Evolutionary conservation across 37 sponge, comb jelly and placozoan genomes (phyloP), one percentile per base, ranked within the genome.

Genomic region (Ephydatia muelleri): DNA sequence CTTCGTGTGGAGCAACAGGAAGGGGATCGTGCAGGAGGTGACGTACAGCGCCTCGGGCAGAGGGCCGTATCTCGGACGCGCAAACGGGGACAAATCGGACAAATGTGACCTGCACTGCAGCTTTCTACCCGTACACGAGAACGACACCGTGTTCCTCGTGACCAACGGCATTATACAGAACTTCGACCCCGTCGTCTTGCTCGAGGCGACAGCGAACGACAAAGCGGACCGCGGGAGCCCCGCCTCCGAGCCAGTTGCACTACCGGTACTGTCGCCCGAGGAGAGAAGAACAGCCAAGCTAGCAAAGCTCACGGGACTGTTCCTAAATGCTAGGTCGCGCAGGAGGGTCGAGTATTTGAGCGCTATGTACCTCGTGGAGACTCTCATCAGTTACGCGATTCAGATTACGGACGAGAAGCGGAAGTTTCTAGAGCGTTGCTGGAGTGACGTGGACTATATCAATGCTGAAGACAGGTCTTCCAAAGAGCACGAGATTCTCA

Each of bases 81-180:
- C 79, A 68, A 22, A 83, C 0, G 96, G 96, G 9, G 85, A 88
- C 67, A 77, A 90, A 6, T 93, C 96, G 0, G 96, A 95, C 68
- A 74, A 92, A 66, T 36, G 70, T 14, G 92, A 95, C 37, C 91
- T 95, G 25, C 12, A 72, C 23, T 92, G 93, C 70, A 82, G 85
- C 73, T 87, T 90, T 67, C 73, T 77, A 12, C 90, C 93, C 6
- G 71, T 95, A 0, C 40, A 75, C 8, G 78, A 73, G 12, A 72
- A 69, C 5, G 96, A 95, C 39, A 75, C 92, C 19, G 84, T 95
- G 9, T 92, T 95, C 70, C 71, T 90, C 47, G 65, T 79, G 23
- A 87, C 85, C 26, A 93, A 92, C 65, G 96, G 96, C 16, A 25
- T 95, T 0, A 83, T 81, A 0, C 91, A 92, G 79, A 95, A 95